Percentiles rank a stretch among this genome's conserved stretches.
Conservation (phyloP, 2,113 vertebrate species). For the Myocastor coypus region DNA sequence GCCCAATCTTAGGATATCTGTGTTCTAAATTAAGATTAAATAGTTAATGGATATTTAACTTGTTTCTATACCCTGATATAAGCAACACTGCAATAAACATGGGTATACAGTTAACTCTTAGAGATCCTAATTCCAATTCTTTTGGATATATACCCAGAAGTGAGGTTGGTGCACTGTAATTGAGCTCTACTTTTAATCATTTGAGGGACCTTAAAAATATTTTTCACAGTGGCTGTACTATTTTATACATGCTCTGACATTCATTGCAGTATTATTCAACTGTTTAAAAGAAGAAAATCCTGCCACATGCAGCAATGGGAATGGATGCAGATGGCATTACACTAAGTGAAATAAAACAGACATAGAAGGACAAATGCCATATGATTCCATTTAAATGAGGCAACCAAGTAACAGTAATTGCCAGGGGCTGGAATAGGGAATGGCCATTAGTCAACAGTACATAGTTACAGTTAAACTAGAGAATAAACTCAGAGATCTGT, state of each 20-base stretch:
- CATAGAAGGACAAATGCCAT: background rate
- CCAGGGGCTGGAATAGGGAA: background rate
- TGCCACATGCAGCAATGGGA: background rate
- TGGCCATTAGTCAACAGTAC: background rate
- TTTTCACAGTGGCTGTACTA: background rate
- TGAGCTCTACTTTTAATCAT: background rate
- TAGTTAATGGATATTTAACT: background rate
- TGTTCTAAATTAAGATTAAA: slow-evolving; percentile 47
- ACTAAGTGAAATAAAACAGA: background rate
- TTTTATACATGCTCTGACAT: background rate
- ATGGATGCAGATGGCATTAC: background rate
- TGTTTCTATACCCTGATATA: background rate
- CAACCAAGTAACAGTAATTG: background rate
- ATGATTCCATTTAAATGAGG: background rate
- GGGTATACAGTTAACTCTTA: background rate
- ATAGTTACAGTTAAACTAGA: background rate
- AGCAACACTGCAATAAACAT: background rate
- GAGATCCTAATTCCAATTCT: background rate
- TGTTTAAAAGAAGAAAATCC: background rate
- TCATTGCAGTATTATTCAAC: background rate
- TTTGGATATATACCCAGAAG: background rate
- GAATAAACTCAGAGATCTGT: background rate
- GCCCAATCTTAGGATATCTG: background rate
- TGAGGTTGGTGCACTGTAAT: background rate
- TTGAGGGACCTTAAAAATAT: background rate